Evolutionary conservation across 2,797 vertebrate species (phyloP).

Genomic region (Pitangus sulphuratus): DNA sequence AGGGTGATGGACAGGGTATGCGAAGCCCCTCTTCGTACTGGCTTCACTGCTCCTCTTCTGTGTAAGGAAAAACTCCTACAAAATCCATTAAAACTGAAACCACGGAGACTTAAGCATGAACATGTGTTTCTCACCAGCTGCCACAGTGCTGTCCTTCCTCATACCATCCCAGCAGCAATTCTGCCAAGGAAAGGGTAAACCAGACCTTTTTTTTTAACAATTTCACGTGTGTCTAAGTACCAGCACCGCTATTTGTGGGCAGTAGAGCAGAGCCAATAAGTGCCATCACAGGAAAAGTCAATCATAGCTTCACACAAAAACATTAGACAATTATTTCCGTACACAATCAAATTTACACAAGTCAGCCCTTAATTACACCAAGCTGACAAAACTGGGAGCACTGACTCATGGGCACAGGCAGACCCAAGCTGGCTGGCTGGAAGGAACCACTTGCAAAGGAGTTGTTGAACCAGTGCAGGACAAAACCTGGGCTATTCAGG

Average conservation of each 20-base stretch:
- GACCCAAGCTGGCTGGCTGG: neutral
- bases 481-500: neutral
- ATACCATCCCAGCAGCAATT: neutral
- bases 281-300: neutral
- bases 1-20: neutral
- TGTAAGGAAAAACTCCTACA: neutral
- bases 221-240: neutral
- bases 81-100: neutral
- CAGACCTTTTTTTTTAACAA: neutral
- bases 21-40: neutral
- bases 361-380: neutral
- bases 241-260: neutral
- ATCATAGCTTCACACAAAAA: neutral
- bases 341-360: accelerated
- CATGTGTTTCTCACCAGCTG: neutral
- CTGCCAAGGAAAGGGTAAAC: neutral
- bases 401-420: neutral
- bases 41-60: neutral
- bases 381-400: neutral
- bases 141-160: neutral
- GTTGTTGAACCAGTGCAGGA: neutral
- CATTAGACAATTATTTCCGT: neutral
- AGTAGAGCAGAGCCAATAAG: neutral
- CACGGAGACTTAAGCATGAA: neutral
- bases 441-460: neutral